Evolutionary conservation across 2,888 invertebrate genomes (phyloP).

Genomic region (Heliconius hortense): DNA sequence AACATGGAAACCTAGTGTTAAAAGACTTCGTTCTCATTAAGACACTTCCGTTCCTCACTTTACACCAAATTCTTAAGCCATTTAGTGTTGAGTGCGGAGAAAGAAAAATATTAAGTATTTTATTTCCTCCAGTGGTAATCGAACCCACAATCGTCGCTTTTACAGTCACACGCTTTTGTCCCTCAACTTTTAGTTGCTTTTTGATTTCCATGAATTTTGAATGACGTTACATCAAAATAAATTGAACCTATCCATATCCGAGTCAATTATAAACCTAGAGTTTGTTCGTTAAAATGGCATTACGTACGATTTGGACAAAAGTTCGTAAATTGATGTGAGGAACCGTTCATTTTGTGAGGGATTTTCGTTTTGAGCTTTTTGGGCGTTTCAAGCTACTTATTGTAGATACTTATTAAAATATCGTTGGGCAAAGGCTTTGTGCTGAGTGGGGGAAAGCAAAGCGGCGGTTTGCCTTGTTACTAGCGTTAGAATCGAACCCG

Average conservation of each 20-base stretch:
- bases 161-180: neutral
- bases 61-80: too few species aligned
- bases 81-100: neutral
- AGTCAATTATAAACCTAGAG: slow-evolving; percentile 32
- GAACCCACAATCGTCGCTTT: neutral
- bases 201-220: slow-evolving; percentile 9
- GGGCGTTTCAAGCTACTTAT: neutral
- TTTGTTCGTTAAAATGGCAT: slow-evolving; percentile 41
- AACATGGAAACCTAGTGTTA: neutral
- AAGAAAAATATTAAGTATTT: neutral
- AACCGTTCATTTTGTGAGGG: slow-evolving; percentile 29
- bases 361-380: slow-evolving; percentile 24
- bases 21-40: neutral
- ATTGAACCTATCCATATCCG: slow-evolving; percentile 31
- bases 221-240: slow-evolving; percentile 21
- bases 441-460: neutral
- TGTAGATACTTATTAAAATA: neutral
- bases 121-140: neutral
- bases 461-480: neutral
- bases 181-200: neutral
- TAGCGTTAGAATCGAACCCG: neutral
- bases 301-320: slow-evolving; percentile 28
- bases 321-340: slow-evolving; percentile 29
- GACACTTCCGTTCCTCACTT: too few species aligned
- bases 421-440: neutral